Conservation (phyloP, 2,797 vertebrate species). For the Nannoperca australis region DNA sequence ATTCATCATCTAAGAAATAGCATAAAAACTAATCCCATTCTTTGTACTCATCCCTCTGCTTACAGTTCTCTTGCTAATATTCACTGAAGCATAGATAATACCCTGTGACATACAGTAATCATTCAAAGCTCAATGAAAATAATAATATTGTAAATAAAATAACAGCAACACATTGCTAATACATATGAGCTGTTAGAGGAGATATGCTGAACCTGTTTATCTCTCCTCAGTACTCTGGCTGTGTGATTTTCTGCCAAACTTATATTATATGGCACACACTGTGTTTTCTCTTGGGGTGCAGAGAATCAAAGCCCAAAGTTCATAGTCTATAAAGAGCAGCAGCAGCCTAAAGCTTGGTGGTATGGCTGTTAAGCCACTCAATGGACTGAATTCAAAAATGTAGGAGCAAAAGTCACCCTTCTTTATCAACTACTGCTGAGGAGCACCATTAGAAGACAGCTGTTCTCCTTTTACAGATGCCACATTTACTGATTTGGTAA, state of each 20-base stretch:
- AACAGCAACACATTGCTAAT: background rate
- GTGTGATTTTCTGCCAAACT: constrained; percentile 21
- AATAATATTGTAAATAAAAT: background rate
- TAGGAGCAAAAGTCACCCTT: background rate
- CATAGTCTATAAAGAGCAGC: background rate
- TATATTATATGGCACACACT: constrained; percentile 13
- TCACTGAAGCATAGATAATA: constrained; percentile 15
- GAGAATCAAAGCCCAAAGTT: constrained; percentile 10
- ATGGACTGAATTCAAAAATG: constrained; percentile 16
- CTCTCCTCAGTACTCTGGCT: background rate
- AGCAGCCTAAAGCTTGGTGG: constrained; percentile 4
- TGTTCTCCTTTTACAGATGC: background rate
- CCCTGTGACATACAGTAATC: constrained; percentile 24
- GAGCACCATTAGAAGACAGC: background rate
- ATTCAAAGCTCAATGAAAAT: constrained; percentile 23
- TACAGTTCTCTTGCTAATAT: constrained; percentile 9
- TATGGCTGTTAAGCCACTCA: constrained; percentile 13
- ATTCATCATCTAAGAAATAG: constrained; percentile 12
- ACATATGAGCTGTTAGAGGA: background rate
- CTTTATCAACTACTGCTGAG: constrained; percentile 3
- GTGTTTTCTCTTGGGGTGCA: constrained; percentile 15
- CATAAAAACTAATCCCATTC: constrained; percentile 11
- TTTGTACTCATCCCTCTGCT: constrained; percentile 3
- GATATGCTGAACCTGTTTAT: background rate
- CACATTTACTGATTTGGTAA: background rate